phyloP scores from a whole-genome alignment of 2,113 vertebrate genomes.

The Daphoenositta chrysoptera region DNA sequence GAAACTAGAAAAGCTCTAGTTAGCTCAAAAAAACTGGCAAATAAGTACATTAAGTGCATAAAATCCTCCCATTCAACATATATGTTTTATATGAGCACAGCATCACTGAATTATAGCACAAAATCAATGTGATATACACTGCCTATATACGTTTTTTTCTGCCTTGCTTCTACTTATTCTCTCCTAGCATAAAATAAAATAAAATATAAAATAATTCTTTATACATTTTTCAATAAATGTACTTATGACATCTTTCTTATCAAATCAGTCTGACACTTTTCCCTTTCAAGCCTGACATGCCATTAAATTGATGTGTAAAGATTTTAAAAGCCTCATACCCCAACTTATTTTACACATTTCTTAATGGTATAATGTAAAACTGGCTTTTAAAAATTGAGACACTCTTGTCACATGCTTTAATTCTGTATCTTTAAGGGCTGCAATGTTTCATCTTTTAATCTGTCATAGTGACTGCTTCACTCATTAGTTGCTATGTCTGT shows the following conservation, averaged over 20 bases:
- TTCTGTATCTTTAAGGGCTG: not conserved
- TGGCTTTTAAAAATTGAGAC: not conserved
- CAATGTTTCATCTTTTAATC: not conserved
- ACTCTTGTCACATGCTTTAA: not conserved
- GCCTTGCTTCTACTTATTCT: not conserved
- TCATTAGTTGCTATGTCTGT: not conserved
- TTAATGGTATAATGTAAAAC: conserved; percentile 38
- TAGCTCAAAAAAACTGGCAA: not conserved
- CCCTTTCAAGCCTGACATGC: not conserved
- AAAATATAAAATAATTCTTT: not conserved
- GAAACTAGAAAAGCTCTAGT: not conserved
- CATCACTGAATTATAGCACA: not conserved
- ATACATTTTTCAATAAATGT: not conserved
- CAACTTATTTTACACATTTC: conserved; percentile 23
- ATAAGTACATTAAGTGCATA: not conserved
- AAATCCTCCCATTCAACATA: not conserved
- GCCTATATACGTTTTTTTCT: not conserved
- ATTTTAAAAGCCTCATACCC: not conserved
- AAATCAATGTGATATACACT: not conserved
- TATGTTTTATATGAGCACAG: not conserved
- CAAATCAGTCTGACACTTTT: conserved; percentile 11
- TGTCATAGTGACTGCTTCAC: not conserved
- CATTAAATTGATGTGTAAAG: conserved; percentile 38
- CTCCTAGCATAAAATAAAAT: not conserved
- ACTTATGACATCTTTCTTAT: not conserved